Percentiles rank a stretch among this genome's conserved stretches.
Conservation (phyloP, 1,140 invertebrate species). For the Drosophila carrolli region DNA sequence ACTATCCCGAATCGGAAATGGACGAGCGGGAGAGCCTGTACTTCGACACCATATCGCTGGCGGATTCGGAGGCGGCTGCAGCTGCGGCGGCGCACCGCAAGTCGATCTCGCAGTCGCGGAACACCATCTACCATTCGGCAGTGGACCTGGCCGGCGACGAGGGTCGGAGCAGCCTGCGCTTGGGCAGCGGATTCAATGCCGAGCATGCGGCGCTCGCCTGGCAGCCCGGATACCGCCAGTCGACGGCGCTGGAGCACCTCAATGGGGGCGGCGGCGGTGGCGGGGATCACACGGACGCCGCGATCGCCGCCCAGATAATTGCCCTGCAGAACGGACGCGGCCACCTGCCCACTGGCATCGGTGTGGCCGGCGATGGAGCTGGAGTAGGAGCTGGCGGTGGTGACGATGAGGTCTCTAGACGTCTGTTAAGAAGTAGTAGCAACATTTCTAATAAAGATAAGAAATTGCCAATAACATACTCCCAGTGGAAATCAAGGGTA, state of each 20-base stretch:
- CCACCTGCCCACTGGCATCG: slow-evolving; percentile 64
- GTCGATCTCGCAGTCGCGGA: slow-evolving; percentile 81
- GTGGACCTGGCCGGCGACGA: slow-evolving; percentile 77
- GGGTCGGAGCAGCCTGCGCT: slow-evolving; percentile 53
- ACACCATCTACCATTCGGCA: slow-evolving; percentile 83
- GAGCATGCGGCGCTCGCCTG: slow-evolving; percentile 50
- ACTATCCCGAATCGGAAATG: slow-evolving; percentile 83
- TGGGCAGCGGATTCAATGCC: slow-evolving; percentile 29
- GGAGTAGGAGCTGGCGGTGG: slow-evolving; percentile 21
- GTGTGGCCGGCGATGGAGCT: slow-evolving; percentile 25
- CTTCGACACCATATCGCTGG: slow-evolving; percentile 82
- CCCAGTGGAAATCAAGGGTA: slow-evolving; percentile 85
- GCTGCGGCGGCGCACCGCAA: slow-evolving; percentile 78
- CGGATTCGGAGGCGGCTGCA: slow-evolving; percentile 79
- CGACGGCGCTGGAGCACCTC: slow-evolving; percentile 75
- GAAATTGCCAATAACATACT: slow-evolving; percentile 85
- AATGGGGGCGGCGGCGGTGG: slow-evolving; percentile 19
- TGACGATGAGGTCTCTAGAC: slow-evolving; percentile 84
- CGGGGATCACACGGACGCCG: slow-evolving; percentile 69
- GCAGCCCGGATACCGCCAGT: slow-evolving; percentile 78
- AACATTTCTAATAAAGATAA: slow-evolving; percentile 84
- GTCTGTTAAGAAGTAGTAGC: slow-evolving; percentile 83
- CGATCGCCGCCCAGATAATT: slow-evolving; percentile 68
- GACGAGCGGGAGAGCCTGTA: slow-evolving; percentile 83
- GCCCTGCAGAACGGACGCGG: slow-evolving; percentile 75